Evolutionary conservation across 2,888 invertebrate species (phyloP).

Genomic region (Archips crataeganus): DNA sequence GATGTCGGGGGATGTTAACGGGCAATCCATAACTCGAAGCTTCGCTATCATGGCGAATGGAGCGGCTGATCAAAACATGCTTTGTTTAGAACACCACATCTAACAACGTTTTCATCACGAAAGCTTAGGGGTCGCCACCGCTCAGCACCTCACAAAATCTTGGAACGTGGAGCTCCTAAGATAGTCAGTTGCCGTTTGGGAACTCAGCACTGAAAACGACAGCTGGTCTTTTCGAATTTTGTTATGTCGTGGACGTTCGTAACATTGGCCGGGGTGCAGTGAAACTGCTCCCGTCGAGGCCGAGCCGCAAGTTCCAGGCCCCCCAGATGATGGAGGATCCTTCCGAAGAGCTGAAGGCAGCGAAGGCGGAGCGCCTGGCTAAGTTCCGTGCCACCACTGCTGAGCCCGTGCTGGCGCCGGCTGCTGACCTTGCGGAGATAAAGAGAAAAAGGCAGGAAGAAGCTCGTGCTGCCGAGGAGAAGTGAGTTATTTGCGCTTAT

Average conservation of each 20-base stretch:
- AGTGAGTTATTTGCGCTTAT: conserved; percentile 64
- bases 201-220: conserved; percentile 10
- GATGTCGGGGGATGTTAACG: background rate
- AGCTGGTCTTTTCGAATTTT: conserved; percentile 35
- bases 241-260: conserved; percentile 53
- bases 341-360: conserved; percentile 85
- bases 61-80: conserved; percentile 5
- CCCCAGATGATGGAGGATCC: conserved; percentile 86
- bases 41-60: background rate
- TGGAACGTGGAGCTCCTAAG: conserved; percentile 2
- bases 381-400: conserved; percentile 85
- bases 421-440: conserved; percentile 83
- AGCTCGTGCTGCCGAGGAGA: conserved; percentile 87
- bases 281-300: conserved; percentile 88
- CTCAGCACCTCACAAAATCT: background rate
- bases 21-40: background rate
- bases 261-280: conserved; percentile 82
- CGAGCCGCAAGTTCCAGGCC: conserved; percentile 89
- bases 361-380: conserved; percentile 87
- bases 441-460: conserved; percentile 87
- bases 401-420: conserved; percentile 76
- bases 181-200: background rate
- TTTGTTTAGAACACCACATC: background rate
- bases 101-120: conserved; percentile 1
- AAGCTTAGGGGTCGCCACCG: background rate